Evolutionary conservation across 2,888 invertebrate species (phyloP), one percentile per base, ranked within the genome.

Genomic region (Callimorpha dominula): DNA sequence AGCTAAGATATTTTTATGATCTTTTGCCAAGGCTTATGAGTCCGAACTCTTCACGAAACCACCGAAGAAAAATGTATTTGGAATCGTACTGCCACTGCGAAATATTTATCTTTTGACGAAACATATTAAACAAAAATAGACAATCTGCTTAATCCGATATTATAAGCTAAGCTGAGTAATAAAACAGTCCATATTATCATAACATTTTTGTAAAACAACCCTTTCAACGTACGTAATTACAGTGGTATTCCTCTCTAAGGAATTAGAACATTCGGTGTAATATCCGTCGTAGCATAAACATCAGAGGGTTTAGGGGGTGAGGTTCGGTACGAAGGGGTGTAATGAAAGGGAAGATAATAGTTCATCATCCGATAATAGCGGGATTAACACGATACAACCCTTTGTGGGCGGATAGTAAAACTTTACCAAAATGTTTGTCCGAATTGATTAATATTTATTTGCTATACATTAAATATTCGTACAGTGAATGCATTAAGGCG

Each of bases 301-400:
- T 74, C 71, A 75, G 70, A 78, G 65, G 68, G 65, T 52, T 46
- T 68, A 54, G 65, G 68, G 76, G 73, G 78, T 75, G 76, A 68
- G 64, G 68, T 57, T 73, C 40, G 78, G 66, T 70, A 71, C 78
- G 60, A 73, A 79, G 78, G 78, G 77, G 76, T 57, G 62, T n/a
- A 71, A 73, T 64, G 74, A 66, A 40, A 73, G 74, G 79, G 78
- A 83, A 74, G 76, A 85, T 90, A 91, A 90, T 91, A 91, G 90
- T 91, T 89, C 89, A 90, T 93, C 89, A 93, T 92, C 93, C 91
- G 86, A 91, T 94, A 94, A 94, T 93, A 91, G 91, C 81, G 82
- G 93, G 94, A 94, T 95, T 94, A 94, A 89, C 91, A 87, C 91
- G 88, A 88, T 86, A 84, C 90, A 95, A 94, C 95, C 94, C 95